Base-by-base conservation (phyloP, 2,113 vertebrate species). In the Gallinago paraguaiae region DNA sequence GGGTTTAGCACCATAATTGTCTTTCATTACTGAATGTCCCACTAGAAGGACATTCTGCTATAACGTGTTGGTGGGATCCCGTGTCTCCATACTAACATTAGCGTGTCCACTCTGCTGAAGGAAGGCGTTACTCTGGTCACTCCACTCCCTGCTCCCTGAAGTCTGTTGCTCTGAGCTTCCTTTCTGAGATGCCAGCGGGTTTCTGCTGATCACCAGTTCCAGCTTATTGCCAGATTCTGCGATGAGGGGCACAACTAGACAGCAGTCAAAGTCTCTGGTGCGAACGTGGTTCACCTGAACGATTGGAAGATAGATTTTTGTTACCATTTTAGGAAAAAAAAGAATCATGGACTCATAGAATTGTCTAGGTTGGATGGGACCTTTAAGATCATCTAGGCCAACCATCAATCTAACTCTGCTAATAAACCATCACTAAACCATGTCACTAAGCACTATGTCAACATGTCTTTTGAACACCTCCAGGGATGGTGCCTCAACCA, bases 221-320 rank as follows among this genome's bases (percentile, higher is more conserved):
- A 99, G 98, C 89, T 98, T 99, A 93, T 99, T 99, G n/a, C 99
- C 99, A 23, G 99, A 99, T 93, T 99, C 99, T 0, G 99, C 99
- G 17, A 99, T 99, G 75, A 99, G 98, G 54, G 99, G 99, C 82
- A 99, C 99, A 4, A 99, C 99, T 11, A 99, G 98, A 88, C 99
- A 99, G 98, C 99, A 99, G 98, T 99, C 99, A 60, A 99, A 99
- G 98, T 99, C 99, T 93, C 99, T 98, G n/a, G 99, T 99, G 84
- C 99, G 98, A 30, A 99, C 98, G 1, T 99, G 99, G 93, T 99
- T 99, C 15, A 99, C 98, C 99, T 99, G 90, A 74, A 94, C 2
- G 14, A 69, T 79, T 15, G 87, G 90, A 94, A 91, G 45, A 64
- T 11, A 5, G 24, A 25, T 7, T 82, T 76, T 72, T 57, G 25